These are phyloP conservation scores for Apostichopus parvimensis DNA, from an alignment of 35 echinoderm and acorn worm genomes.

Conservation along the genomic window DNA sequence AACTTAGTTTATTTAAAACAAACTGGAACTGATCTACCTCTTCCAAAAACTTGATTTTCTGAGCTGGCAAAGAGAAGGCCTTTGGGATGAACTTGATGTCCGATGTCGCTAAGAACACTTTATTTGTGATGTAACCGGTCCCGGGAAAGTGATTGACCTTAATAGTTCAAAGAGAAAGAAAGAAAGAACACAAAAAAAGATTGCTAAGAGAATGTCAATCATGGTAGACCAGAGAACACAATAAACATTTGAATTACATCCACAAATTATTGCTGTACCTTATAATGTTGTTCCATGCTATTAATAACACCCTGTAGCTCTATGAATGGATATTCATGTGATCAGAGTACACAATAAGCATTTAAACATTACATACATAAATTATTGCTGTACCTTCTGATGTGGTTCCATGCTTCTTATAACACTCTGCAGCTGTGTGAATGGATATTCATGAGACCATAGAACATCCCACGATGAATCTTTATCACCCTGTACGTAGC, in stretches of 20 bases:
- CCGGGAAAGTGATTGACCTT: conserved; percentile 95
- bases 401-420: conserved; percentile 70
- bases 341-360: too few species aligned
- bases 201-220: conserved; percentile 62
- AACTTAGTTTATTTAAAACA: too few species aligned
- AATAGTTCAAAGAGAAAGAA: not conserved
- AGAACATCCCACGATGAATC: conserved; percentile 76
- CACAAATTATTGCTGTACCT: too few species aligned
- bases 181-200: not conserved
- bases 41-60: conserved; percentile 66
- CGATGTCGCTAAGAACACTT: conserved; percentile 87
- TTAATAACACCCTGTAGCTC: too few species aligned
- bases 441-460: conserved; percentile 96
- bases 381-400: conserved; percentile 61
- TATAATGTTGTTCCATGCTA: too few species aligned
- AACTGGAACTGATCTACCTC: conserved; percentile 51
- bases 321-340: too few species aligned
- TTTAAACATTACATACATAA: too few species aligned
- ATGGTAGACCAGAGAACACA: too few species aligned
- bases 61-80: conserved; percentile 79
- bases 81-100: conserved; percentile 88
- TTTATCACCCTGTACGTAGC: conserved; percentile 70
- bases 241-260: too few species aligned
- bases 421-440: conserved; percentile 57
- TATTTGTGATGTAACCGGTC: conserved; percentile 86